phyloP scores from a whole-genome alignment of 2,888 invertebrate species.

The Lypha dubia region DNA sequence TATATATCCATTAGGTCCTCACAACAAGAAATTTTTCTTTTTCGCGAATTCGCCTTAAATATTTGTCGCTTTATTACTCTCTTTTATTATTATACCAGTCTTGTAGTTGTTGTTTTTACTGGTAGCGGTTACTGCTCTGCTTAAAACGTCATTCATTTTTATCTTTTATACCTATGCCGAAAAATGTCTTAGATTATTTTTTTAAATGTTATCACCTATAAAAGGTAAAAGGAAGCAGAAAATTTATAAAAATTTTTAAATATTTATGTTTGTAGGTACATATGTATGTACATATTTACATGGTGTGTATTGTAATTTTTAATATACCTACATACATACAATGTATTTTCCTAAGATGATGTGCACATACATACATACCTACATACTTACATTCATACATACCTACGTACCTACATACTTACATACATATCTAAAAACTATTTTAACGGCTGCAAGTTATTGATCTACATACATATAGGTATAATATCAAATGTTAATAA shows the following conservation, averaged over 20 bases:
- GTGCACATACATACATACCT: too few relatives aligned
- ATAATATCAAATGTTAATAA: too few relatives aligned
- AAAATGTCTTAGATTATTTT: neutral
- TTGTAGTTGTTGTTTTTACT: constrained; percentile 35
- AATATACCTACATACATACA: neutral
- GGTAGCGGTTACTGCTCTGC: constrained; percentile 59
- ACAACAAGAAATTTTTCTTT: too few relatives aligned
- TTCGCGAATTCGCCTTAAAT: constrained; percentile 60
- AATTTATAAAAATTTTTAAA: too few relatives aligned
- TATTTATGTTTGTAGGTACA: too few relatives aligned
- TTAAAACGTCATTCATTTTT: constrained; percentile 58
- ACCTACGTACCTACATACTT: neutral
- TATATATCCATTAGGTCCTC: constrained; percentile 5
- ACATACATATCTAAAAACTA: neutral
- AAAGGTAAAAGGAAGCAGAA: neutral
- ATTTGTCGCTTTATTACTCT: constrained; percentile 16
- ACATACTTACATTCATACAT: neutral
- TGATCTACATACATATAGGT: too few relatives aligned
- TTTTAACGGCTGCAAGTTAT: too few relatives aligned
- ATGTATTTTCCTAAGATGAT: too few relatives aligned
- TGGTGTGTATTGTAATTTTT: too few relatives aligned
- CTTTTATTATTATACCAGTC: constrained; percentile 28
- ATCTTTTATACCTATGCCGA: constrained; percentile 7
- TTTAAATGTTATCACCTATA: neutral
- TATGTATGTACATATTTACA: too few relatives aligned